A percentile compares a stretch with the other conserved stretches of the same genome.
Conservation (phyloP, 2,888 invertebrate genomes). For the Monochamus alternatus region DNA sequence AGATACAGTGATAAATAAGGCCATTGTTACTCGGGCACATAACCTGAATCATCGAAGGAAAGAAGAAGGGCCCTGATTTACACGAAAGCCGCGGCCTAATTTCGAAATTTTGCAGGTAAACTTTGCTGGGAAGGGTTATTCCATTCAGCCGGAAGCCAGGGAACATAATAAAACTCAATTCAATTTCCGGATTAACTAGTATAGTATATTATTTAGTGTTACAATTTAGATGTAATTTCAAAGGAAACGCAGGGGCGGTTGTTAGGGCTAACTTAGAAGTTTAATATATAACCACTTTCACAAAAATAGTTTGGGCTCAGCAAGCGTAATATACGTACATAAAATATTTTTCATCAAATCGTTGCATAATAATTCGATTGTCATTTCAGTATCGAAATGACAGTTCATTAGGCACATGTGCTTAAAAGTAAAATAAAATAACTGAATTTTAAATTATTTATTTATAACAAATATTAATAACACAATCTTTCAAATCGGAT, state of each 20-base stretch:
- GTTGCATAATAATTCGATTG: too few species aligned
- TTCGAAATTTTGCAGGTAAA: conserved; percentile 49
- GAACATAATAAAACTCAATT: conserved; percentile 37
- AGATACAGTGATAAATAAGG: conserved; percentile 52
- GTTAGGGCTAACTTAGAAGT: not conserved
- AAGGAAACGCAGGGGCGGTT: conserved; percentile 10
- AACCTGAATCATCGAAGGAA: conserved; percentile 57
- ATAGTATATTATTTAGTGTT: conserved; percentile 32
- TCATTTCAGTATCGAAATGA: too few species aligned
- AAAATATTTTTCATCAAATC: too few species aligned
- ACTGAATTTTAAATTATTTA: too few species aligned
- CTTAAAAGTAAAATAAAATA: too few species aligned
- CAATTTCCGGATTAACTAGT: conserved; percentile 41
- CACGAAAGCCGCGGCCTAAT: conserved; percentile 45
- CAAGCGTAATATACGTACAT: too few species aligned
- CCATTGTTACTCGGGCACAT: conserved; percentile 51
- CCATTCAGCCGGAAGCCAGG: conserved; percentile 26
- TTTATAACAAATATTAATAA: too few species aligned
- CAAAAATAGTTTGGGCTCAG: not conserved
- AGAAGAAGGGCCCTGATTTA: conserved; percentile 49
- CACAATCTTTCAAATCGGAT: too few species aligned
- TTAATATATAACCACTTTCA: not conserved
- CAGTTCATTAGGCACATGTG: too few species aligned
- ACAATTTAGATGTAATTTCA: conserved; percentile 9
- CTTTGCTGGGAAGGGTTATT: conserved; percentile 36